Evolutionary conservation across 2,113 vertebrate genomes (phyloP), one percentile per base, ranked within the genome.

Genomic region (Hemiprocne comata): DNA sequence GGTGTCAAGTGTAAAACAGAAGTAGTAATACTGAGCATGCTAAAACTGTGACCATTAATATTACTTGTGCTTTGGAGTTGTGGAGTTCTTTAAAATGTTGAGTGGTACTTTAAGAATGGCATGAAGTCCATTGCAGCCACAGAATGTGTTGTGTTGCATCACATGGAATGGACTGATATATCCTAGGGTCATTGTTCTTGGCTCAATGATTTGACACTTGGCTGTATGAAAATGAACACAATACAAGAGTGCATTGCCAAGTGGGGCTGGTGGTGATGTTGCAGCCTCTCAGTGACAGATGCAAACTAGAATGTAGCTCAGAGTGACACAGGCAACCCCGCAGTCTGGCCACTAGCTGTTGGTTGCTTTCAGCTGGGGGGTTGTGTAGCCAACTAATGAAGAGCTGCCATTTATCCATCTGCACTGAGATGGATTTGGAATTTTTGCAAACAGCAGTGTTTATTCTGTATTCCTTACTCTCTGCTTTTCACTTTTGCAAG

Each of bases 301-400:
- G 51, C 17, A 26, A 31, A 78, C 15, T 21, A 28, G 51, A 44
- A 11, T 2, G 17, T 38, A 48, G 40, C 78, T 53, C 76, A 18
- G 40, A 38, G n/a, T 10, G 60, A 24, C 33, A 25, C 13, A 23
- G 34, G 24, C 29, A 82, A 25, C 19, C 23, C 38, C 31, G n/a
- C n/a, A 21, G 0, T 4, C 17, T 28, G 24, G 42, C 36, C 19
- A 54, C 2, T 48, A 31, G 33, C 28, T 0, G 0, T 7, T 85
- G 38, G 38, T 51, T 48, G 29, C 61, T 54, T 71, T 78, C 26
- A 55, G 71, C 26, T 85, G 36, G 10, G 60, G 28, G 20, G 5
- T 28, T 81, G 6, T 7, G 2, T 0, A 7, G 34, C 48, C 57
- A 50, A 21, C 34, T 87, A 1, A 21, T 19, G 33, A 75, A 78